Evolutionary conservation across 2,888 invertebrate species (phyloP).

Genomic region (Crematogaster levior): DNA sequence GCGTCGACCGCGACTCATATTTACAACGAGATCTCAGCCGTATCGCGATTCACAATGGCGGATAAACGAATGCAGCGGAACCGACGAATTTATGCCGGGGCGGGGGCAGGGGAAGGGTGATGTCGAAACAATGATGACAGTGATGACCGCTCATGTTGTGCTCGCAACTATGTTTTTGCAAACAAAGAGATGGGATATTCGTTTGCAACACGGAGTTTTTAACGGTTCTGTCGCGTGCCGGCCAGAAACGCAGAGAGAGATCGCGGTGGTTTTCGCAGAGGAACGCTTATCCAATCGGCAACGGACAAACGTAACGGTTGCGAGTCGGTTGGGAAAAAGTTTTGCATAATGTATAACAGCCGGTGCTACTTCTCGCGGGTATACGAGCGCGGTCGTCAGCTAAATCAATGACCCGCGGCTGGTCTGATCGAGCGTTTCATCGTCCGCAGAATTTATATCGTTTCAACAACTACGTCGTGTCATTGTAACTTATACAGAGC

Average conservation of each 20-base stretch:
- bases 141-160: background rate
- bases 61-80: slow-evolving; percentile 14
- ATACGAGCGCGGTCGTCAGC: slow-evolving; percentile 59
- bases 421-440: slow-evolving; percentile 72
- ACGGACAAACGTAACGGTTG: slow-evolving; percentile 44
- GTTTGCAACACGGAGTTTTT: slow-evolving; percentile 34
- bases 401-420: slow-evolving; percentile 75
- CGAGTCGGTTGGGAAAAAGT: slow-evolving; percentile 57
- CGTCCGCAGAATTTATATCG: slow-evolving; percentile 63
- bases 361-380: slow-evolving; percentile 56
- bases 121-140: slow-evolving; percentile 2
- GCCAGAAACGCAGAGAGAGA: background rate
- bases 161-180: slow-evolving; percentile 33
- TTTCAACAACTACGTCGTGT: slow-evolving; percentile 47
- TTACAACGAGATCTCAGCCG: background rate
- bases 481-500: slow-evolving; percentile 2
- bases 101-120: too few species aligned
- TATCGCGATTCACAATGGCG: background rate
- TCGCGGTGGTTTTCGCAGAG: slow-evolving; percentile 17
- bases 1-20: background rate
- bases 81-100: slow-evolving; percentile 3
- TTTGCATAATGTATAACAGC: slow-evolving; percentile 71
- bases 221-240: background rate
- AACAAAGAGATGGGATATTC: too few species aligned
- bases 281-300: slow-evolving; percentile 33